phyloP scores from a whole-genome alignment of 2,113 vertebrate species.

The Sturnira hondurensis region DNA sequence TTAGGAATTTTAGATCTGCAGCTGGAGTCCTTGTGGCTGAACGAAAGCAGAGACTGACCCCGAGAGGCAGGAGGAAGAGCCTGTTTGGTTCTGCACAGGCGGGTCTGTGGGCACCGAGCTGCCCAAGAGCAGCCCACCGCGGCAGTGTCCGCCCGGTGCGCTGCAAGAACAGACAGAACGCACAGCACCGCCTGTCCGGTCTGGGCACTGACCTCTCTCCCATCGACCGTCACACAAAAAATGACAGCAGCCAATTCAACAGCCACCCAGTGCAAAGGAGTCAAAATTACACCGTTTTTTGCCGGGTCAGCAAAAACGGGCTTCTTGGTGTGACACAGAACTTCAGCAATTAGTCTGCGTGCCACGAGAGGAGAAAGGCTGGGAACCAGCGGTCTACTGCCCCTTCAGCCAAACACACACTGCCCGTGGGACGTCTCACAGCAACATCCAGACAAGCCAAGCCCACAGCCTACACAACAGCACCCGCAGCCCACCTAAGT shows the following conservation, averaged over 20 bases:
- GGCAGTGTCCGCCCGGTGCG: fast-evolving
- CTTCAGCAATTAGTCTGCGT: background rate
- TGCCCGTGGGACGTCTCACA: background rate
- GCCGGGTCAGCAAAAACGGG: background rate
- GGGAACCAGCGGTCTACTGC: background rate
- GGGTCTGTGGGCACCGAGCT: background rate
- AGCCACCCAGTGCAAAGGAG: background rate
- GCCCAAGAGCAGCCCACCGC: background rate
- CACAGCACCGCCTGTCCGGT: fast-evolving
- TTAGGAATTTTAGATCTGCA: fast-evolving
- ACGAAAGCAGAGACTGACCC: background rate
- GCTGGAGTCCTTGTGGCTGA: background rate
- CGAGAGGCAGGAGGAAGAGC: background rate
- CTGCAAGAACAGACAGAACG: fast-evolving
- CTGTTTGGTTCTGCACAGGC: background rate
- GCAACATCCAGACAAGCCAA: background rate
- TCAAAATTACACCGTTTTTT: background rate
- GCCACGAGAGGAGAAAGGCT: background rate
- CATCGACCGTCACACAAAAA: background rate
- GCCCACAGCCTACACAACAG: background rate
- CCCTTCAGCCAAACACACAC: background rate
- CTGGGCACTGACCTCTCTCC: background rate
- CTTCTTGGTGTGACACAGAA: background rate
- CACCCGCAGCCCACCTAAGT: background rate
- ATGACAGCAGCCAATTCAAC: background rate